Conservation (phyloP, 2,888 invertebrate species). For the Ferrisia virgata region DNA sequence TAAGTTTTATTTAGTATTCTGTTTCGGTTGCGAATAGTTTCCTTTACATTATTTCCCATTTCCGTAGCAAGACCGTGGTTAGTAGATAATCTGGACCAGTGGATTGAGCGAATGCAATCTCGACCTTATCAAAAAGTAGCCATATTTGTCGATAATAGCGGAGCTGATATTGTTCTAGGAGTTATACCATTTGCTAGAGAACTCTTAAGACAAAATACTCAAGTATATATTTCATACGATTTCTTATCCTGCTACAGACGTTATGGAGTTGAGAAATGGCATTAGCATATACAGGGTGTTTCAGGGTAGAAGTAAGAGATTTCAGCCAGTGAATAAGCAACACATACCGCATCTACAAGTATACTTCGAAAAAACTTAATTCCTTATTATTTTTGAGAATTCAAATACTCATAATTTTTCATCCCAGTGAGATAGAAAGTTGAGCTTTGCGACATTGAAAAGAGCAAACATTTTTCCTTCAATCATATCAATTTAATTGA, state of each 20-base stretch:
- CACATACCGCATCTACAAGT: no score
- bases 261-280: no score
- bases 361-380: no score
- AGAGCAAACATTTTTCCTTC: no score
- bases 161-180: constrained; percentile 89
- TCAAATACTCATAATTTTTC: no score
- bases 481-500: no score
- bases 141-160: constrained; percentile 95
- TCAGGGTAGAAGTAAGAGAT: no score
- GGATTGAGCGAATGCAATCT: constrained; percentile 70
- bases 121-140: constrained; percentile 80
- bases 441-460: no score
- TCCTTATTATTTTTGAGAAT: no score
- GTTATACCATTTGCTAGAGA: constrained; percentile 87
- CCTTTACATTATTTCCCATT: neutral
- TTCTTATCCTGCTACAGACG: neutral
- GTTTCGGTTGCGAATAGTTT: neutral
- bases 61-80: constrained; percentile 79
- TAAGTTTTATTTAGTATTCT: constrained; percentile 51
- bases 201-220: constrained; percentile 74
- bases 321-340: no score
- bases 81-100: constrained; percentile 78
- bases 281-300: no score
- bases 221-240: constrained; percentile 58
- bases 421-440: no score